Conservation (phyloP, 2,797 vertebrate genomes). For the Mus caroli region DNA sequence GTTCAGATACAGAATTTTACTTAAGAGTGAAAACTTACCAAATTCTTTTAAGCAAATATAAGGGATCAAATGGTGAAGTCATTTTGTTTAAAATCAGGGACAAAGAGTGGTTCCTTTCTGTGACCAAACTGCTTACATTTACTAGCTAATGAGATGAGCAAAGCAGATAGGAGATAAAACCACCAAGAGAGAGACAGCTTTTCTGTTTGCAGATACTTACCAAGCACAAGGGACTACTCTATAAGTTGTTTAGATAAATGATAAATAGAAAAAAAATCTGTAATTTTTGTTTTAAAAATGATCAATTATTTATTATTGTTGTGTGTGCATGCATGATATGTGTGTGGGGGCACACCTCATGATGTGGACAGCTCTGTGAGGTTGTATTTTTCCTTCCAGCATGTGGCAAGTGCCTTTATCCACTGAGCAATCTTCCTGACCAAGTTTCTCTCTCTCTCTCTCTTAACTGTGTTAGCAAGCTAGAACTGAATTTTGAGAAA, state of each 20-base stretch:
- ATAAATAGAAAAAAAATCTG: neutral
- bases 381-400: neutral
- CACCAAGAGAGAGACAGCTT: slow-evolving; percentile 20
- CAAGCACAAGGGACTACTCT: neutral
- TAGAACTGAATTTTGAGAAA: slow-evolving; percentile 37
- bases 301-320: neutral
- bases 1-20: slow-evolving; percentile 19
- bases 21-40: neutral
- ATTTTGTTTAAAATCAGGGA: slow-evolving; percentile 57
- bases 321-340: neutral
- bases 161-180: neutral
- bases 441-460: neutral
- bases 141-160: slow-evolving; percentile 38
- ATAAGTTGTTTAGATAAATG: neutral
- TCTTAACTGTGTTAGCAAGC: neutral
- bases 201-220: neutral
- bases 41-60: slow-evolving; percentile 39
- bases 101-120: neutral
- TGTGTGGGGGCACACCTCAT: neutral
- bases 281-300: neutral
- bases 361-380: neutral
- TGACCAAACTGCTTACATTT: neutral
- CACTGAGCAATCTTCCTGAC: neutral
- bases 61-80: neutral
- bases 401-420: too few species aligned